Evolutionary conservation across 2,888 invertebrate species (phyloP), one percentile per base, ranked within the genome.

Genomic region (Macropis europaea): DNA sequence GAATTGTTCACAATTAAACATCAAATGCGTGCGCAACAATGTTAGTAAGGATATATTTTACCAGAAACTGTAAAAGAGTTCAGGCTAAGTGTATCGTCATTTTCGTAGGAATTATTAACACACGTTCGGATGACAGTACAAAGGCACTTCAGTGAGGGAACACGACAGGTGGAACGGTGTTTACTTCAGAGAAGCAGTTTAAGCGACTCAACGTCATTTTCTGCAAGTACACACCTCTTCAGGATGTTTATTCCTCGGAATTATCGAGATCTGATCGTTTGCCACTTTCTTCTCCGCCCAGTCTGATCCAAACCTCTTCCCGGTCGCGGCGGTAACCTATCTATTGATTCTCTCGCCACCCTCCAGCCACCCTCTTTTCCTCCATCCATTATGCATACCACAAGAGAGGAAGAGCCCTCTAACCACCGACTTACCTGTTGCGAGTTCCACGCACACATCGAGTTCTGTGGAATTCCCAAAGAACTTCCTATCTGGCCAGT

Each of bases 351-450:
- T 45, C 45, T 48, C 30, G 7, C 47, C 45, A 32, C 40, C 60
- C 17, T 3, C 34, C 15, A 4, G 9, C 45, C 17, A n/a, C 52
- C 59, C 42, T 19, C 42, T 30, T 36, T 32, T 48, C 24, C 28
- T 61, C 53, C 30, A 76, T 79, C 71, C 66, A 79, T 79, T 76
- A 79, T 79, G 71, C 61, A 79, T 76, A 57, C 63, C 64, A 61
- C 57, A 17, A 48, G 73, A 59, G 54, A 62, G 70, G 60, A 71
- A 68, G 70, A 62, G 34, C 54, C 47, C 22, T 45, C 67, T 67
- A 73, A 76, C 76, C 69, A 40, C 47, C 47, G 40, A 71, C 68
- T 71, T 76, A 79, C 79, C 79, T 79, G 79, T 79, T 79, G 79
- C 79, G 32, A 75, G 28, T n/a, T n/a, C 28, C 7, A 36, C 42